phyloP scores from a whole-genome alignment of 37 sponge, comb jelly and placozoan genomes.

The Spongilla lacustris region DNA sequence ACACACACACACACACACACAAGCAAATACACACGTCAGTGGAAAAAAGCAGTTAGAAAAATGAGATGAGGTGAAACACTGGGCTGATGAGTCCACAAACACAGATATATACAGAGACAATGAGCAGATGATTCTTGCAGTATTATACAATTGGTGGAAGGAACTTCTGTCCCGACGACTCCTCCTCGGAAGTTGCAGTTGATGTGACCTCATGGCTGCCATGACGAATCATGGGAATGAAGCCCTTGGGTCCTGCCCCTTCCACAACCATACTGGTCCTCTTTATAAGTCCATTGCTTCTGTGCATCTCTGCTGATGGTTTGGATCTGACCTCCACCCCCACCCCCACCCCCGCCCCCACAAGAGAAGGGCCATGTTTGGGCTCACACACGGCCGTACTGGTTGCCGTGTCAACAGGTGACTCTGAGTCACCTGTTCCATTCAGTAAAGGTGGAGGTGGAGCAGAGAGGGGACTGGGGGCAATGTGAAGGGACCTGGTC shows the following conservation, averaged over 20 bases:
- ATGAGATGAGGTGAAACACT: conserved; percentile 9
- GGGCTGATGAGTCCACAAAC: not conserved
- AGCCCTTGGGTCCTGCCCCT: not conserved
- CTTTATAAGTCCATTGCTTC: conserved; percentile 38
- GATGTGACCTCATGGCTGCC: not conserved
- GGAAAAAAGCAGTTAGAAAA: not conserved
- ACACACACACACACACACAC: not conserved
- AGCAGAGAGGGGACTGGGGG: not conserved
- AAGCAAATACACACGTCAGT: not conserved
- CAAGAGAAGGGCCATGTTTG: not conserved
- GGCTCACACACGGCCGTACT: not conserved
- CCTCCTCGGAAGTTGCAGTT: not conserved
- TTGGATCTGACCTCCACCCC: not conserved
- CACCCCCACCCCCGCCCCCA: not conserved
- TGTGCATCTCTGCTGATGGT: not conserved
- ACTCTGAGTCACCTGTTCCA: not conserved
- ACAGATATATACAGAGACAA: not conserved
- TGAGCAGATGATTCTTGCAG: not conserved
- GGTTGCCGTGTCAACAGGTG: not conserved
- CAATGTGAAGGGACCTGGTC: not conserved
- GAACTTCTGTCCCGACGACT: not conserved
- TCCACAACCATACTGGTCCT: conserved; percentile 32
- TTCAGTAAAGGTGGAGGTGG: not conserved
- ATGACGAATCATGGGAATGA: not conserved
- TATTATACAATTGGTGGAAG: not conserved